Conservation (phyloP, 2,113 vertebrate genomes). For the Centrocercus urophasianus region DNA sequence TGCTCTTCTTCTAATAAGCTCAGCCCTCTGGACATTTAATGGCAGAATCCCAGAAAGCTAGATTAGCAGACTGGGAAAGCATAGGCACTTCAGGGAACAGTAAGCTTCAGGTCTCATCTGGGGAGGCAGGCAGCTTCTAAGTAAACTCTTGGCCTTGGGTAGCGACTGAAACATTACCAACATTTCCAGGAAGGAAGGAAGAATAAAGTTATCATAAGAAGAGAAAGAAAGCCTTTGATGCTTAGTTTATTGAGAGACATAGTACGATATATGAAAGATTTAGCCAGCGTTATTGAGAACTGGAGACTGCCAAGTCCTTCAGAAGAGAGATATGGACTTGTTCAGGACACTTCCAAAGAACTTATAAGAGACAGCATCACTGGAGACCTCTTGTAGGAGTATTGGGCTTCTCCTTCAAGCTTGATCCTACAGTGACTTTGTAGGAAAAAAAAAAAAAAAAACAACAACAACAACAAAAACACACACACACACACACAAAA, state of each 20-base stretch:
- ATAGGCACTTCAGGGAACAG: background rate
- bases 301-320: conserved; percentile 25
- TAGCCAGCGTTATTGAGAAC: conserved; percentile 28
- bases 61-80: background rate
- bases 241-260: conserved; percentile 49
- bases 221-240: conserved; percentile 55
- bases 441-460: background rate
- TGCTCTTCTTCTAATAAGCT: background rate
- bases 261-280: conserved; percentile 42
- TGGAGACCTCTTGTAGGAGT: background rate
- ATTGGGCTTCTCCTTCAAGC: background rate
- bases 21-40: background rate
- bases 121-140: background rate
- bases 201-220: background rate
- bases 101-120: background rate
- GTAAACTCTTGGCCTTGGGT: background rate
- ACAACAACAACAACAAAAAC: background rate
- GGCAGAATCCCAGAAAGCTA: background rate
- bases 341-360: conserved; percentile 18
- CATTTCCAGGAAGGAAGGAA: conserved; percentile 16
- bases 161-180: background rate
- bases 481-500: background rate
- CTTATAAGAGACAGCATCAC: background rate
- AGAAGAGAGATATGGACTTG: background rate
- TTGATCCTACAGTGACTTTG: background rate